phyloP scores from a whole-genome alignment of 2,888 invertebrate genomes.

The Branchellion lobata region DNA sequence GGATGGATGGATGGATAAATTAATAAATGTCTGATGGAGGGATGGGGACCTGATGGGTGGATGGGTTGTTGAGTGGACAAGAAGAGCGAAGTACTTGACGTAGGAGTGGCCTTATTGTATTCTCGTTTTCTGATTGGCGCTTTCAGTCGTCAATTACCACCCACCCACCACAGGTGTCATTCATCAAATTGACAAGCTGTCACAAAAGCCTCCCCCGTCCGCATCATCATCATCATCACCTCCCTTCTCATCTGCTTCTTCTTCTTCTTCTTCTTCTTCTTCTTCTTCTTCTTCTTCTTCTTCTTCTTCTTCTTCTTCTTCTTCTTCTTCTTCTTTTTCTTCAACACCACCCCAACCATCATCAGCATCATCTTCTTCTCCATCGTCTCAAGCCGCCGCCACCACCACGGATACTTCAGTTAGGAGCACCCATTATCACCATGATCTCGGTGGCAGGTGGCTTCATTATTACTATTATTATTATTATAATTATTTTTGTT shows the following conservation, averaged over 20 bases:
- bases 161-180: slow-evolving; percentile 75
- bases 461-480: not conserved
- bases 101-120: too few relatives aligned
- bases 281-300: too few relatives aligned
- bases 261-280: too few relatives aligned
- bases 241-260: not conserved
- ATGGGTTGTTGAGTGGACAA: too few relatives aligned
- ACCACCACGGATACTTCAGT: not conserved
- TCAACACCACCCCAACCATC: not conserved
- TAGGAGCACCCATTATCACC: not conserved
- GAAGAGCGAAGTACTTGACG: too few relatives aligned
- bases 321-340: not conserved
- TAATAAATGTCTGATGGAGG: too few relatives aligned
- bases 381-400: not conserved
- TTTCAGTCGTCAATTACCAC: too few relatives aligned
- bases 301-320: not conserved
- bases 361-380: not conserved
- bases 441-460: not conserved
- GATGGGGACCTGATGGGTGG: too few relatives aligned
- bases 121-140: too few relatives aligned
- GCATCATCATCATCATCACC: slow-evolving; percentile 8
- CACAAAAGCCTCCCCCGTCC: slow-evolving; percentile 60
- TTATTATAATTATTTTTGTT: too few relatives aligned
- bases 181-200: slow-evolving; percentile 77
- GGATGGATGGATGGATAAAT: too few relatives aligned